A percentile compares a stretch with the other conserved stretches of the same genome.
Conservation (phyloP, 2,797 vertebrate genomes). For the Gallinago stenura region DNA sequence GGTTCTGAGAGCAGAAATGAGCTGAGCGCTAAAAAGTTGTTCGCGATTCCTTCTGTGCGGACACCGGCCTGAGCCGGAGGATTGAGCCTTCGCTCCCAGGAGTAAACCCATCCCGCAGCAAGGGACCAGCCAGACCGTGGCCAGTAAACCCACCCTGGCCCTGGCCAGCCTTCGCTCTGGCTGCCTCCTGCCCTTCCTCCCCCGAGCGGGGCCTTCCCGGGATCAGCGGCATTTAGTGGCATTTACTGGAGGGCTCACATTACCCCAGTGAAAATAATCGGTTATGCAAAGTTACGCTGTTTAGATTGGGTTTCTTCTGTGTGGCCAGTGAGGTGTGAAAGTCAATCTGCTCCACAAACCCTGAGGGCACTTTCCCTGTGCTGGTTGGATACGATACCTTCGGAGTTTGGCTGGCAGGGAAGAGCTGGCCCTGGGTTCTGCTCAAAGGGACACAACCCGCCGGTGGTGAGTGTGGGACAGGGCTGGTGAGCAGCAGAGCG, state of each 20-base stretch:
- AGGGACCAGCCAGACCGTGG: neutral
- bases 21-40: neutral
- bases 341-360: neutral
- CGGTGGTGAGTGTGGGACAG: neutral
- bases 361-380: neutral
- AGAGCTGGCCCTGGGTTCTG: neutral
- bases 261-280: constrained; percentile 69
- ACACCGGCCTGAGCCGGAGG: neutral
- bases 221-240: neutral
- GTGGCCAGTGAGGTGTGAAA: constrained; percentile 69
- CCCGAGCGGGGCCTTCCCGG: neutral
- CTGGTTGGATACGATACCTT: neutral
- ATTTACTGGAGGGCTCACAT: constrained; percentile 58
- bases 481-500: rapidly evolving
- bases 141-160: neutral
- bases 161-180: neutral
- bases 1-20: rapidly evolving
- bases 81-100: neutral
- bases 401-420: neutral
- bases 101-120: rapidly evolving
- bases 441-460: neutral
- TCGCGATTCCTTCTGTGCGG: neutral
- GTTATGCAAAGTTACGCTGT: constrained; percentile 66
- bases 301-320: constrained; percentile 63
- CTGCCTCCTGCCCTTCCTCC: neutral